phyloP scores from a whole-genome alignment of 2,113 vertebrate genomes.

The Tragelaphus scriptus region DNA sequence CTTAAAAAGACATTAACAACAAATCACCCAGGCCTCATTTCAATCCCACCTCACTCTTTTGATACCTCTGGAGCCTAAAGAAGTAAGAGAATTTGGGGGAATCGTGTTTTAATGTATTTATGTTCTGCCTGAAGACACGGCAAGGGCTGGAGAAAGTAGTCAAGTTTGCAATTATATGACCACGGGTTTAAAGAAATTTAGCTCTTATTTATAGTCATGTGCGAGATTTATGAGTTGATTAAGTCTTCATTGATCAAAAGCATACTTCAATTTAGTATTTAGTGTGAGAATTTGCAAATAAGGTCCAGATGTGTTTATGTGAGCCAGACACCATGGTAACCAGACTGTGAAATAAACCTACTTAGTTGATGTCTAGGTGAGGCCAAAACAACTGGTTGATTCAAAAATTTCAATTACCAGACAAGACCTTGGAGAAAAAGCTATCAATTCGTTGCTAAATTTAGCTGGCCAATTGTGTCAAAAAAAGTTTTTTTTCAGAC shows the following conservation, averaged over 20 bases:
- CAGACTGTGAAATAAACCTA: background rate
- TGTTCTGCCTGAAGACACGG: background rate
- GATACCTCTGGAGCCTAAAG: background rate
- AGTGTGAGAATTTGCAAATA: conserved; percentile 39
- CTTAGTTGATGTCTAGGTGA: background rate
- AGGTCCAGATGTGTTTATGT: conserved; percentile 6
- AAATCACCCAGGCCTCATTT: conserved; percentile 23
- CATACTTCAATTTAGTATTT: conserved; percentile 29
- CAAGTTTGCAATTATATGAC: background rate
- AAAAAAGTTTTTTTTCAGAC: background rate
- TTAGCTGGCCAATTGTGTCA: background rate
- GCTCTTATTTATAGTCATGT: background rate
- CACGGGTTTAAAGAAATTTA: background rate
- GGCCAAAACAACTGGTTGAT: background rate
- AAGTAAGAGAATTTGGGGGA: background rate
- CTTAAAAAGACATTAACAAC: conserved; percentile 38
- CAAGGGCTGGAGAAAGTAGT: background rate
- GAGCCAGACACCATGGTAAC: background rate
- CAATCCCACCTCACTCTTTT: background rate
- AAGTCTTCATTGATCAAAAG: conserved; percentile 14
- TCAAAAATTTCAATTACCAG: background rate
- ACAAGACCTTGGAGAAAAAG: background rate
- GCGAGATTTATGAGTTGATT: background rate
- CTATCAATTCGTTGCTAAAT: background rate
- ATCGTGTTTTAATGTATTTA: background rate